phyloP scores from a whole-genome alignment of 2,113 vertebrate species.

The Gobiocypris rarus region DNA sequence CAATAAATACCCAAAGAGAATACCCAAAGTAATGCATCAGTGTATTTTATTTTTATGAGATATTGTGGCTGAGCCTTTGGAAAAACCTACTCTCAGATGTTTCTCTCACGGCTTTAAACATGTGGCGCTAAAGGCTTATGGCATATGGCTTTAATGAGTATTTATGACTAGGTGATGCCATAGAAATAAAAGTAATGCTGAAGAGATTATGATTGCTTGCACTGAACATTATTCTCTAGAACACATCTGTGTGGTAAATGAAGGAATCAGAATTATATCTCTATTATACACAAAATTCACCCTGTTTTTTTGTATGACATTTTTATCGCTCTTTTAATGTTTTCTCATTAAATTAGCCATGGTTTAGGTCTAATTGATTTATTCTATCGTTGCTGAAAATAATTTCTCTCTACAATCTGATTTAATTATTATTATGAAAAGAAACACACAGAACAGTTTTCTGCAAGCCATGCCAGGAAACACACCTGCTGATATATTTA shows the following conservation, averaged over 20 bases:
- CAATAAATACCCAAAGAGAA: conserved; percentile 19
- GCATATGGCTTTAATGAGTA: conserved; percentile 29
- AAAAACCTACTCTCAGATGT: conserved; percentile 22
- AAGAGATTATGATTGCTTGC: background rate
- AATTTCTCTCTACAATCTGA: background rate
- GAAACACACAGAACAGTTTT: background rate
- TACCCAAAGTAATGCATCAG: conserved; percentile 13
- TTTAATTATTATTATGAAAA: background rate
- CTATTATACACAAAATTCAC: background rate
- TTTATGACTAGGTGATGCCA: conserved; percentile 25
- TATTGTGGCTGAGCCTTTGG: background rate
- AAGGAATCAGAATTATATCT: background rate
- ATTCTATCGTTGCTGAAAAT: background rate
- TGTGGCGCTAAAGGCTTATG: conserved; percentile 5
- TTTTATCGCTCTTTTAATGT: too few species aligned
- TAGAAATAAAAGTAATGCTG: conserved; percentile 1
- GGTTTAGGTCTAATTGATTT: background rate
- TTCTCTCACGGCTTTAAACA: conserved; percentile 9
- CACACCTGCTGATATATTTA: background rate
- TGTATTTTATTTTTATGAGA: conserved; percentile 21
- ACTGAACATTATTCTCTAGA: background rate
- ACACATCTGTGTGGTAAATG: background rate
- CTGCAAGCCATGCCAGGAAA: background rate
- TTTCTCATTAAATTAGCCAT: background rate
- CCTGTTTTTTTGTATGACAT: background rate